phyloP scores from a whole-genome alignment of 2,797 vertebrate genomes.

The Bradypodion pumilum region DNA sequence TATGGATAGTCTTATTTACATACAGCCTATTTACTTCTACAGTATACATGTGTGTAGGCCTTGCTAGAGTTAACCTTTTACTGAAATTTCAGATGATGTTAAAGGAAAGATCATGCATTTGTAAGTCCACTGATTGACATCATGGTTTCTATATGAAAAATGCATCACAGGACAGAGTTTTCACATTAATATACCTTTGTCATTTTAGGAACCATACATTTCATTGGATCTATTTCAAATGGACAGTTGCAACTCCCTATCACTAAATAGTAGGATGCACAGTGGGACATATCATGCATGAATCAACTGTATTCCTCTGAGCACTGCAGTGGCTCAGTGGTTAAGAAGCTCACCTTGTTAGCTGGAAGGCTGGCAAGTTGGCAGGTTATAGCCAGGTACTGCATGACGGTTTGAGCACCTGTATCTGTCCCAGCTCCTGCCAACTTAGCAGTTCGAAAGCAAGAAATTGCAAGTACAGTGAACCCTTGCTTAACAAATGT shows the following conservation, averaged over 20 bases:
- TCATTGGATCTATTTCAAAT: background rate
- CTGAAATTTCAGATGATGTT: background rate
- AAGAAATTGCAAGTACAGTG: too few relatives aligned
- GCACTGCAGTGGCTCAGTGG: too few relatives aligned
- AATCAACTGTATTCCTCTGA: background rate
- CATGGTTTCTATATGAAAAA: background rate
- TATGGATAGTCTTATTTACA: constrained; percentile 1
- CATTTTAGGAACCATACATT: background rate
- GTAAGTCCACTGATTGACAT: too few relatives aligned
- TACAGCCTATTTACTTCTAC: background rate
- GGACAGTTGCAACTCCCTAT: background rate
- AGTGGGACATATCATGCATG: background rate
- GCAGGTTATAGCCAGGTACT: too few relatives aligned
- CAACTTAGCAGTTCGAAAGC: too few relatives aligned
- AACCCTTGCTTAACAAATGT: too few relatives aligned
- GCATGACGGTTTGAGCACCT: too few relatives aligned
- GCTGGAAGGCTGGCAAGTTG: too few relatives aligned
- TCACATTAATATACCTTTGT: background rate
- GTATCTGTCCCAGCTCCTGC: too few relatives aligned
- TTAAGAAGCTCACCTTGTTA: too few relatives aligned
- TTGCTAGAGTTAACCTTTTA: background rate
- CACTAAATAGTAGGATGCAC: background rate
- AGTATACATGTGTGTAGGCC: background rate
- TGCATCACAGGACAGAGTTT: background rate
- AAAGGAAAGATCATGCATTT: background rate